Evolutionary conservation across 2,888 invertebrate species (phyloP).

Genomic region (Stomorhina lunata): DNA sequence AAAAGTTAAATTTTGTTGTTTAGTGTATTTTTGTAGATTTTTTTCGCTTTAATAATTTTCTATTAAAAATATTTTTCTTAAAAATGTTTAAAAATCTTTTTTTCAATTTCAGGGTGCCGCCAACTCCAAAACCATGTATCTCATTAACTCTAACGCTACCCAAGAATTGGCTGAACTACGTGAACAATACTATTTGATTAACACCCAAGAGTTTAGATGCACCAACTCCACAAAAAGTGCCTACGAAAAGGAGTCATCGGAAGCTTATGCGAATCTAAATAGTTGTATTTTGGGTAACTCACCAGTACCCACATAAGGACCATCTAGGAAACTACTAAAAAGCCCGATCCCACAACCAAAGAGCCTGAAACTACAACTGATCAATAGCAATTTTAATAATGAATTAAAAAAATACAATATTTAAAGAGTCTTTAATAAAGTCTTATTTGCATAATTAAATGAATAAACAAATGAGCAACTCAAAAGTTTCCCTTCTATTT

Average conservation of each 20-base stretch:
- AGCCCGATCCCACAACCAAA: not conserved
- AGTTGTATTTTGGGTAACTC: constrained; percentile 67
- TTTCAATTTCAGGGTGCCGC: constrained; percentile 34
- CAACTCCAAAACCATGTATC: constrained; percentile 67
- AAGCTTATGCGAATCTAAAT: constrained; percentile 56
- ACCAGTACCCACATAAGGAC: not conserved
- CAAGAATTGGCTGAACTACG: constrained; percentile 60
- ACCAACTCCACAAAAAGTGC: constrained; percentile 69
- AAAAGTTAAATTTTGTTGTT: too few relatives aligned
- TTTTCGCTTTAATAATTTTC: too few relatives aligned
- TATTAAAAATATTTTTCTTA: not conserved
- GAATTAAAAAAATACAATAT: too few relatives aligned
- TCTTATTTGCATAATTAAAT: too few relatives aligned
- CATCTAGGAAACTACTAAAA: not conserved
- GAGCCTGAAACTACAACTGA: not conserved
- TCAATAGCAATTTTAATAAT: too few relatives aligned
- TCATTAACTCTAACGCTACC: constrained; percentile 68
- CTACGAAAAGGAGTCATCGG: constrained; percentile 65
- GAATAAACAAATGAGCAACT: too few relatives aligned
- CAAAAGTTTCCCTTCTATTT: too few relatives aligned
- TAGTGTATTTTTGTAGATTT: too few relatives aligned
- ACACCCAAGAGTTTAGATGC: constrained; percentile 63
- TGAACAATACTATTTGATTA: constrained; percentile 66
- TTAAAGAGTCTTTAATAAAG: too few relatives aligned
- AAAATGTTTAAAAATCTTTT: not conserved